Evolutionary conservation across 2,888 invertebrate genomes (phyloP).

Genomic region (Aspidiotus destructor): DNA sequence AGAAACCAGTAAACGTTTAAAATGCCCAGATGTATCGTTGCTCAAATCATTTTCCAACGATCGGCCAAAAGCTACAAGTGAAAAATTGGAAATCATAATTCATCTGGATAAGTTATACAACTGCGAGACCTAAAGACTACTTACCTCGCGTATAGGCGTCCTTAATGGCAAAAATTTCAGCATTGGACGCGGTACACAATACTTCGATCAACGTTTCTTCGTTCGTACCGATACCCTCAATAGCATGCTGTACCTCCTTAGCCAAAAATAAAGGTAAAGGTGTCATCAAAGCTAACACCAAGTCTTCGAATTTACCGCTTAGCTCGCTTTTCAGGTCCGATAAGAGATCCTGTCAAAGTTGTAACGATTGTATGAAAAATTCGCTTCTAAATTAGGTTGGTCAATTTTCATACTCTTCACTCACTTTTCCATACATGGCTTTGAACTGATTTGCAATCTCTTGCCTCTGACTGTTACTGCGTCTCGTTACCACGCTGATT

Average conservation of each 20-base stretch:
- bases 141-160: constrained; percentile 66
- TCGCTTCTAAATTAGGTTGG: background rate
- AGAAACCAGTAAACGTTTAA: constrained; percentile 79
- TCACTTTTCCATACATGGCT: constrained; percentile 74
- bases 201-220: constrained; percentile 81
- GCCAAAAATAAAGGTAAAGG: constrained; percentile 76
- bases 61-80: constrained; percentile 61
- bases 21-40: constrained; percentile 84
- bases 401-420: constrained; percentile 17
- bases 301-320: constrained; percentile 76
- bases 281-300: constrained; percentile 72
- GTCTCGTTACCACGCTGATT: constrained; percentile 69
- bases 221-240: constrained; percentile 72
- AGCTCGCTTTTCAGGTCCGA: constrained; percentile 80
- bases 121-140: constrained; percentile 41
- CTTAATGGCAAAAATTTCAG: constrained; percentile 69
- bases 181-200: constrained; percentile 75
- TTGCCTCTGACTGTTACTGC: constrained; percentile 76
- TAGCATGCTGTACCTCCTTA: constrained; percentile 70
- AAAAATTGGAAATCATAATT: constrained; percentile 34
- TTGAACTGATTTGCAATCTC: constrained; percentile 74
- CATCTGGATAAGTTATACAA: constrained; percentile 6
- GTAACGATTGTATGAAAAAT: constrained; percentile 7
- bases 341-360: constrained; percentile 49
- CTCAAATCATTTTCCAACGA: constrained; percentile 71